phyloP scores from a whole-genome alignment of 53 echinoderm and acorn worm genomes.

The Paracentrotus lividus region DNA sequence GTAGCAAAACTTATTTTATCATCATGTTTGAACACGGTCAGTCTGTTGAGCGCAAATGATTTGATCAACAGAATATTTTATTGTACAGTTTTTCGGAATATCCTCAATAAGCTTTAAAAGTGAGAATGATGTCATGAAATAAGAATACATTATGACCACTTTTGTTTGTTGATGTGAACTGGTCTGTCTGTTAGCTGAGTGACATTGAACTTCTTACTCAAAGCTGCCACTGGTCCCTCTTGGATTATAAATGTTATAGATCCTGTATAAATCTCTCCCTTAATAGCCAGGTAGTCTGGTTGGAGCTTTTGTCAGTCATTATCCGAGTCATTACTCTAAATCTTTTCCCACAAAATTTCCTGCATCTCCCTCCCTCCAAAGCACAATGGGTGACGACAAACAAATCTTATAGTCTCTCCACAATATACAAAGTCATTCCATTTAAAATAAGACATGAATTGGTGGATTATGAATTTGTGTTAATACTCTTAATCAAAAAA shows the following conservation, averaged over 20 bases:
- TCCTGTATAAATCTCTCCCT: neutral
- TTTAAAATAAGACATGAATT: neutral
- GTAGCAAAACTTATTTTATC: too few relatives aligned
- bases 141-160: too few relatives aligned
- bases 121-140: neutral
- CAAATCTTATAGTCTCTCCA: constrained; percentile 3
- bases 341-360: neutral
- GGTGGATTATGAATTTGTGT: neutral
- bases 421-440: constrained; percentile 55
- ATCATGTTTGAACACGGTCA: too few relatives aligned
- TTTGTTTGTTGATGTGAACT: neutral
- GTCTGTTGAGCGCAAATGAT: too few relatives aligned
- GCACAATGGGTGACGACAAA: constrained; percentile 33
- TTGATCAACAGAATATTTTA: neutral
- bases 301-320: neutral
- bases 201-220: constrained; percentile 40
- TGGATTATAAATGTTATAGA: constrained; percentile 48
- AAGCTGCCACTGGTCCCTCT: neutral
- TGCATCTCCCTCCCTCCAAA: neutral
- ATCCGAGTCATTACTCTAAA: constrained; percentile 7
- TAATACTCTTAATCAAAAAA: constrained; percentile 3
- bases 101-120: neutral
- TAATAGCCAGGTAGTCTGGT: constrained; percentile 24
- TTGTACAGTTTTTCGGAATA: neutral
- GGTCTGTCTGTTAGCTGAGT: neutral